These are phyloP conservation scores for Gymnarchus niloticus DNA, from an alignment of 2,113 vertebrate species.

Conservation along the genomic window DNA sequence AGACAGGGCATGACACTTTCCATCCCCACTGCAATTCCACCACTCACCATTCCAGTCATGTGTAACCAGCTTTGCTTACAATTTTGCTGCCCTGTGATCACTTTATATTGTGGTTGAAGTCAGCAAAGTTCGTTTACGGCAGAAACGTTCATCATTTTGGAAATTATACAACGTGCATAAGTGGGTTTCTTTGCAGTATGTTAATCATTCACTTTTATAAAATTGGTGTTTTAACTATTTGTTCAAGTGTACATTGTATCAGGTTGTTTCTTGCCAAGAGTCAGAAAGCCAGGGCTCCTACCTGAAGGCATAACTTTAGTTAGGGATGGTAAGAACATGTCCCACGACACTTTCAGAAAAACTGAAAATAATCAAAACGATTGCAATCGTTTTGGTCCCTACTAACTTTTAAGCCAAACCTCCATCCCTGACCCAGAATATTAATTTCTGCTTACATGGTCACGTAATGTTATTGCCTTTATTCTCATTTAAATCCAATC, in stretches of 20 bases:
- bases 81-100: constrained; percentile 26
- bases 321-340: too few species aligned
- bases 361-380: too few species aligned
- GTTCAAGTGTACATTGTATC: background rate
- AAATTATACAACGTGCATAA: background rate
- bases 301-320: too few species aligned
- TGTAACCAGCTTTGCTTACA: constrained; percentile 25
- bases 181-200: background rate
- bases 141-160: constrained; percentile 12
- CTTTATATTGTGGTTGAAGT: constrained; percentile 26
- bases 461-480: too few species aligned
- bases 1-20: too few species aligned
- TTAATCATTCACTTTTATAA: background rate
- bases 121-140: background rate
- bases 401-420: background rate
- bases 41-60: constrained; percentile 21
- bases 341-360: too few species aligned
- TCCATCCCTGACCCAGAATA: too few species aligned
- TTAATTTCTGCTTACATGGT: too few species aligned
- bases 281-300: too few species aligned
- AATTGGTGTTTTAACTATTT: background rate
- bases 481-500: too few species aligned
- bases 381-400: background rate
- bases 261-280: too few species aligned
- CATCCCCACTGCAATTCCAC: background rate